These are phyloP conservation scores for Acanthurus tractus DNA, from an alignment of 2,797 vertebrate species.

Conservation along the genomic window DNA sequence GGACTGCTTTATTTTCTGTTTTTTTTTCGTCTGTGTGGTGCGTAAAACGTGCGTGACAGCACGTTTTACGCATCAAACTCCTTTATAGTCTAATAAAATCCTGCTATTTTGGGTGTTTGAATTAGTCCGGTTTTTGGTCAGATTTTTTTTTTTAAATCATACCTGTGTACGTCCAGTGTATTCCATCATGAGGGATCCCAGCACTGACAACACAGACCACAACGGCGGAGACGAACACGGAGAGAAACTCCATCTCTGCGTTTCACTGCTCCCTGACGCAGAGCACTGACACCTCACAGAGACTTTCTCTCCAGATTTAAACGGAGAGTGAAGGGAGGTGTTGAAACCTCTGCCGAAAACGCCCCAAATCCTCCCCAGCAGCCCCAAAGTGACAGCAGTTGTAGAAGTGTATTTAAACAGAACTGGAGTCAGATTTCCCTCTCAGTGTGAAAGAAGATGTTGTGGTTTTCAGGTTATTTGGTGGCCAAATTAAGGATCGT, in stretches of 20 bases:
- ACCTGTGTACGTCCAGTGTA: constrained; percentile 88
- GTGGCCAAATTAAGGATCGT: background rate
- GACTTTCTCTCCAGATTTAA: constrained; percentile 44
- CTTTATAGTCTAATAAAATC: background rate
- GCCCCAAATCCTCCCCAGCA: constrained; percentile 62
- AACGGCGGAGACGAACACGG: constrained; percentile 45
- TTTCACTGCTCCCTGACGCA: constrained; percentile 4
- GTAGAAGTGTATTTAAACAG: background rate
- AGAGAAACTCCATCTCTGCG: constrained; percentile 75
- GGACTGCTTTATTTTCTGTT: background rate
- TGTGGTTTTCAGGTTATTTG: background rate
- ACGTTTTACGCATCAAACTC: constrained; percentile 33
- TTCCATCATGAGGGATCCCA: constrained; percentile 67
- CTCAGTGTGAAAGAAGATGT: background rate
- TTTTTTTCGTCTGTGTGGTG: background rate
- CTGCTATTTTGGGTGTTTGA: background rate
- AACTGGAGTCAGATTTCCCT: background rate
- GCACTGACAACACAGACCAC: constrained; percentile 57
- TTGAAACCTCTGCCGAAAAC: constrained; percentile 58
- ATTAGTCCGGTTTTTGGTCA: too few relatives aligned
- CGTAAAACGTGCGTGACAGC: background rate
- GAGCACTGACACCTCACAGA: constrained; percentile 44
- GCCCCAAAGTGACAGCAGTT: constrained; percentile 9
- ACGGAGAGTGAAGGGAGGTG: constrained; percentile 59
- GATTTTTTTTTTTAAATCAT: too few relatives aligned